Evolutionary conservation across 2,888 invertebrate genomes (phyloP), one percentile per base, ranked within the genome.

Genomic region (Dynastes maya): DNA sequence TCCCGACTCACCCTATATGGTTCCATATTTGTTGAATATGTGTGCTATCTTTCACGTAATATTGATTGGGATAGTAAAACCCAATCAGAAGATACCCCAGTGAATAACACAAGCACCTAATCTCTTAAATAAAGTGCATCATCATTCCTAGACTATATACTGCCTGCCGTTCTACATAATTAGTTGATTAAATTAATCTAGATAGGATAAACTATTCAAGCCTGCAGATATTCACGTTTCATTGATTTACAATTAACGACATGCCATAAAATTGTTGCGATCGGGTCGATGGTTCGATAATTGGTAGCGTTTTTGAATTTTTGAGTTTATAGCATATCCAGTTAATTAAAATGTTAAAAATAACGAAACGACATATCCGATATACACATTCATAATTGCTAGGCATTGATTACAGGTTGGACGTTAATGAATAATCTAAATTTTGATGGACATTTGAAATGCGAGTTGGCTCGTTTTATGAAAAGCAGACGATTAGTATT

Each of bases 221-320:
- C 67, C 16, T 27, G 67, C 9, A 67, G 45, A 67, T 67, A 67
- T 67, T 45, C 49, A 67, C 67, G 45, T 67, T 45, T 49, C 67
- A 67, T 65, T 65, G 65, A 65, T 65, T 65, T 67, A 16, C 67
- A 67, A 49, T 67, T 67, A 67, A 67, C 67, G 22, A 67, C 49
- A 40, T 45, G 49, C 67, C 27, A 67, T 67, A 45, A 67, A 67
- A 67, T 67, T 45, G 67, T 67, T 27, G 67, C 67, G 45, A 45
- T 11, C 67, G 6, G 45, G 67, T 67, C 67, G 11, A 67, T 49
- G 16, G 16, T 45, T 67, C 45, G 49, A 67, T 64, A 64, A 64
- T 29, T 64, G 64, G 29, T 64, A 27, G 45, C 27, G 22, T 67
- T 67, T 67, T 67, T 67, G 13, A 67, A 49, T 27, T 13, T 11